These are phyloP conservation scores for Calypte anna DNA, from an alignment of 2,113 vertebrate genomes.

Conservation along the genomic window DNA sequence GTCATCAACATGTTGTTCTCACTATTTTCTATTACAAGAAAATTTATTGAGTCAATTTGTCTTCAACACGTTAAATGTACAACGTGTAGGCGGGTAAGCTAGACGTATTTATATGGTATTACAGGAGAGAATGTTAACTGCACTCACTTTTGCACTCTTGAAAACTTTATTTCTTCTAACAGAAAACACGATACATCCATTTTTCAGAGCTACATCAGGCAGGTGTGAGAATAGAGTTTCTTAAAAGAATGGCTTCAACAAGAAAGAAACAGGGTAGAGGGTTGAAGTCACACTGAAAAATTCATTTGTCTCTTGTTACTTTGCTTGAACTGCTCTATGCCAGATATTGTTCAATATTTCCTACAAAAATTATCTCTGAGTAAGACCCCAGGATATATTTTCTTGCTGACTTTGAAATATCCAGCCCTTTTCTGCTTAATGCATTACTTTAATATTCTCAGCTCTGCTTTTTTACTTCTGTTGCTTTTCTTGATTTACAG, in stretches of 20 bases:
- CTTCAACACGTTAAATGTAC: conserved; percentile 21
- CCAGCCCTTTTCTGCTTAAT: not conserved
- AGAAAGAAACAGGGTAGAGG: not conserved
- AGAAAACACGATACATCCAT: not conserved
- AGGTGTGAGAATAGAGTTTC: not conserved
- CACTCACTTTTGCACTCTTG: not conserved
- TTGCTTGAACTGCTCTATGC: not conserved
- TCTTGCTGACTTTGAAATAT: not conserved
- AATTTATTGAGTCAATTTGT: conserved; percentile 50
- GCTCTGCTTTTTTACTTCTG: not conserved
- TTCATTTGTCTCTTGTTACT: not conserved
- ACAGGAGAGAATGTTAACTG: not conserved
- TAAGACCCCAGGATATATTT: not conserved
- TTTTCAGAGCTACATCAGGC: not conserved
- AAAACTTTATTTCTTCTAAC: not conserved
- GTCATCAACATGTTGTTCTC: conserved; percentile 39
- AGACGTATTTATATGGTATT: conserved; percentile 21
- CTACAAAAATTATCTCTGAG: not conserved
- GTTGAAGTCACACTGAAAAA: not conserved
- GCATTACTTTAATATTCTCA: not conserved
- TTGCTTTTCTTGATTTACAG: not conserved
- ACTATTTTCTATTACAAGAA: conserved; percentile 25
- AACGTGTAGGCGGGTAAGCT: conserved; percentile 7
- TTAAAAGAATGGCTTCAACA: not conserved
- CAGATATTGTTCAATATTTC: not conserved